Conservation (phyloP, 2,888 invertebrate species). For the Odontothrips loti region DNA sequence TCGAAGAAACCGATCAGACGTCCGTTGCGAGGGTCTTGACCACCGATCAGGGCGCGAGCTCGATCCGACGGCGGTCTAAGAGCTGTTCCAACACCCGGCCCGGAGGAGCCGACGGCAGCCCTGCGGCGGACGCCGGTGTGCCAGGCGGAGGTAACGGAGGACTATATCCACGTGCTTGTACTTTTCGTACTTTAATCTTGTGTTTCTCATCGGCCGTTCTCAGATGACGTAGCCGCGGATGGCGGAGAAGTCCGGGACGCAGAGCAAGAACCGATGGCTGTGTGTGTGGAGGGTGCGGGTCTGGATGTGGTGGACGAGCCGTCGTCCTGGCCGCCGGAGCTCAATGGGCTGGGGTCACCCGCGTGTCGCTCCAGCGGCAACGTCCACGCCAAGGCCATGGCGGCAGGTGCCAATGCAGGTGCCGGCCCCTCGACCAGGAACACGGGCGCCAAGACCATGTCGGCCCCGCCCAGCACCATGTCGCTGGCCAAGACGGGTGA, state of each 20-base stretch:
- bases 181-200: no score
- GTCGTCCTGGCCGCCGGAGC: neutral
- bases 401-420: neutral
- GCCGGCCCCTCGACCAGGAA: neutral
- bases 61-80: no score
- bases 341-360: neutral
- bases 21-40: neutral
- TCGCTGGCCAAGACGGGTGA: neutral
- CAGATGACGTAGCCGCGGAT: neutral
- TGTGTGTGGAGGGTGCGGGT: neutral
- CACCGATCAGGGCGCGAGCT: neutral
- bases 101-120: no score
- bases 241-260: neutral
- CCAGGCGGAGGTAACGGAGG: no score
- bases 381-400: neutral
- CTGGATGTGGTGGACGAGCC: neutral
- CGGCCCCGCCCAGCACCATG: neutral
- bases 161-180: no score
- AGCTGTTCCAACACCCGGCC: no score
- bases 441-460: slow-evolving; percentile 11
- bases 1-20: neutral
- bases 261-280: neutral
- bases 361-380: neutral
- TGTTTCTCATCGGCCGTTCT: no score
- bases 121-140: no score